A percentile compares a stretch with the other conserved stretches of the same genome.
These are phyloP conservation scores for Ennomos fuscantarius DNA, from an alignment of 2,888 invertebrate genomes.

Conservation along the genomic window DNA sequence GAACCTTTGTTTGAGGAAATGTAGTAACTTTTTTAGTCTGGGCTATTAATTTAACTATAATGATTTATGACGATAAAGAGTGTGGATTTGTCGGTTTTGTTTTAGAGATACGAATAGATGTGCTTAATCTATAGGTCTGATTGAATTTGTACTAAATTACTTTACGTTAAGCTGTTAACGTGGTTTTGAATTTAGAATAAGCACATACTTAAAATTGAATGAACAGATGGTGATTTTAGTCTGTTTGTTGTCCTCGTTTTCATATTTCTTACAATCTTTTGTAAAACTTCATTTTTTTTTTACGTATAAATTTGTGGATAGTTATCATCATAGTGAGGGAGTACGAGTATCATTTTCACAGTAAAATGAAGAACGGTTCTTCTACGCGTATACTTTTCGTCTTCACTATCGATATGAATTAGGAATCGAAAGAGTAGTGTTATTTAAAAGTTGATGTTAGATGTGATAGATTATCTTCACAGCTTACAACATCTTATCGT, in stretches of 20 bases:
- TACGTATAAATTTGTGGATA: no score
- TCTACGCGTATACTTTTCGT: constrained; percentile 1
- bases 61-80: not conserved
- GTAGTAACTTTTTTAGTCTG: constrained; percentile 6
- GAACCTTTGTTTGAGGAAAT: not conserved
- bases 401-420: constrained; percentile 15
- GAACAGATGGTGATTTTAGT: not conserved
- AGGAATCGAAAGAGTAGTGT: constrained; percentile 26
- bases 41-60: not conserved
- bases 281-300: no score
- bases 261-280: no score
- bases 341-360: no score
- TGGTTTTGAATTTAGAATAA: no score
- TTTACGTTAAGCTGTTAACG: no score
- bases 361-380: not conserved
- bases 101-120: no score
- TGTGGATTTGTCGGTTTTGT: no score
- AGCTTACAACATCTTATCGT: not conserved
- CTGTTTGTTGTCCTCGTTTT: not conserved
- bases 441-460: constrained; percentile 21
- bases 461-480: constrained; percentile 12
- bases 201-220: not conserved
- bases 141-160: no score
- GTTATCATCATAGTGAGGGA: no score
- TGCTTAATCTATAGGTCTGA: no score